These are phyloP conservation scores for Pelagia noctiluca DNA, from an alignment of 30 jellyfish, hydroid and myxozoan species.

Conservation along the genomic window DNA sequence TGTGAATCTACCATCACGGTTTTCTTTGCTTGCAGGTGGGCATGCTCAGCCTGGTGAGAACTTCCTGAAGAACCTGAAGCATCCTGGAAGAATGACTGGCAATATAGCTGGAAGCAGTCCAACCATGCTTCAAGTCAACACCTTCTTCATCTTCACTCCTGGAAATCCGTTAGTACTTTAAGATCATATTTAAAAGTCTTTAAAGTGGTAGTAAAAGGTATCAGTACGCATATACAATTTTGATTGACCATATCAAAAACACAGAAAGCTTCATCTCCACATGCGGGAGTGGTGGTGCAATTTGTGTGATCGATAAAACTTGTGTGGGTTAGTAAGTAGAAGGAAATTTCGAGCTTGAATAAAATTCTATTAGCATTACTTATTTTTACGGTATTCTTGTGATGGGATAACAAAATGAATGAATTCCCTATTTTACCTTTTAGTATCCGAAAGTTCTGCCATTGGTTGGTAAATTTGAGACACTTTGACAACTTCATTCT, in stretches of 20 bases:
- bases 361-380: neutral
- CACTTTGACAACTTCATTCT: conserved; percentile 90
- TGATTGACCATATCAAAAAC: too few species aligned
- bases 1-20: too few species aligned
- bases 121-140: conserved; percentile 81
- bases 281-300: too few species aligned
- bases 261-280: neutral
- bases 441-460: conserved; percentile 80
- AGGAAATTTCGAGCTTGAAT: too few species aligned
- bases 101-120: conserved; percentile 43
- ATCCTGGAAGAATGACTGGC: conserved; percentile 99
- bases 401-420: neutral
- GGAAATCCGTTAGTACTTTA: conserved; percentile 96
- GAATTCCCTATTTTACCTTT: neutral
- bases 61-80: conserved; percentile 83
- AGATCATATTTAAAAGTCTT: too few species aligned
- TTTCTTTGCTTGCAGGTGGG: too few species aligned
- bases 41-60: conserved; percentile 96
- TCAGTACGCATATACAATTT: too few species aligned
- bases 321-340: too few species aligned
- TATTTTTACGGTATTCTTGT: neutral
- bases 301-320: too few species aligned
- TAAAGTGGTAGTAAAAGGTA: too few species aligned
- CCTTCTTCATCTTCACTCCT: conserved; percentile 91
- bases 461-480: conserved; percentile 80